These are phyloP conservation scores for Linyphia triangularis DNA, from an alignment of 2,888 invertebrate species.

Conservation along the genomic window DNA sequence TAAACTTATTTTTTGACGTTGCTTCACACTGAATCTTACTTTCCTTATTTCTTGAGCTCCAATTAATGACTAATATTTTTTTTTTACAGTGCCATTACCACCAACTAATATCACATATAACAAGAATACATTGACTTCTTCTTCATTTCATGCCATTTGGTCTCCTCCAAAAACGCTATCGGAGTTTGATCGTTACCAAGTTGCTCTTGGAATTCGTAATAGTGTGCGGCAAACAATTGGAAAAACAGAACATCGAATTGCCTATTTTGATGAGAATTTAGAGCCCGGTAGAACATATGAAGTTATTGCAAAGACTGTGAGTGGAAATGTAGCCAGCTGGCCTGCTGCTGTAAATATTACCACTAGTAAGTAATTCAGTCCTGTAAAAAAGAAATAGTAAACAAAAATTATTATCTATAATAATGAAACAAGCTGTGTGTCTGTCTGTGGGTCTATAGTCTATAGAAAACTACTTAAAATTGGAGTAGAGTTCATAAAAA, in stretches of 20 bases:
- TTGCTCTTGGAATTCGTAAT: conserved; percentile 84
- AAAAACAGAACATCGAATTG: conserved; percentile 78
- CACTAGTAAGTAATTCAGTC: conserved; percentile 83
- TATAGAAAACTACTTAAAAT: not conserved
- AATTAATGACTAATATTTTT: conserved; percentile 14
- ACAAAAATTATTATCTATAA: too few species aligned
- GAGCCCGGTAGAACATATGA: conserved; percentile 94
- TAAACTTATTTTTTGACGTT: not conserved
- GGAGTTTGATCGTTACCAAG: conserved; percentile 96
- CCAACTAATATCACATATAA: conserved; percentile 92
- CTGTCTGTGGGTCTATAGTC: too few species aligned
- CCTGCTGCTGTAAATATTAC: conserved; percentile 92
- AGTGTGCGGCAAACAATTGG: conserved; percentile 78
- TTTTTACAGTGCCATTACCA: conserved; percentile 86
- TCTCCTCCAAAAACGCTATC: conserved; percentile 88
- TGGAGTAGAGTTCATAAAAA: too few species aligned
- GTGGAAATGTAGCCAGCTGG: conserved; percentile 96
- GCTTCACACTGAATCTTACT: not conserved
- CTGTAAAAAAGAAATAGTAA: too few species aligned
- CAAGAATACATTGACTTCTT: conserved; percentile 85
- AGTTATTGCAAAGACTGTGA: conserved; percentile 94
- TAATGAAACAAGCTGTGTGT: too few species aligned
- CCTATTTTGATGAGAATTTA: conserved; percentile 88
- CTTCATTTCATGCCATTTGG: conserved; percentile 91
- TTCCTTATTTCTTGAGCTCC: not conserved